Evolutionary conservation across 2,113 vertebrate species (phyloP), one percentile per base, ranked within the genome.

Genomic region (Gulo gulo): DNA sequence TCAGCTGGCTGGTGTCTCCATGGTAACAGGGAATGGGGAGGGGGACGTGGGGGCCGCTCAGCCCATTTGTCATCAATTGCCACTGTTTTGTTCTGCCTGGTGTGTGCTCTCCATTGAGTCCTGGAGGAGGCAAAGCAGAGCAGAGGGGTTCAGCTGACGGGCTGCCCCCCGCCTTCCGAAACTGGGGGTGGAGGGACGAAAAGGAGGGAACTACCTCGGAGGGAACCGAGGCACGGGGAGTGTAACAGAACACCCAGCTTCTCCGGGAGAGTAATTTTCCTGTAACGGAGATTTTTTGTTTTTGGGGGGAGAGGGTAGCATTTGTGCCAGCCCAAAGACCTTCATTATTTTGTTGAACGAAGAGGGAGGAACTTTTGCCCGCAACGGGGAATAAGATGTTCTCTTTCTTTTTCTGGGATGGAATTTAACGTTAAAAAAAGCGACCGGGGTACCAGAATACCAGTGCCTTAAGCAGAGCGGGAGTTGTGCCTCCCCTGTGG

Each of bases 51-150:
- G 98, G 99, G 98, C 98, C 97, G 98, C 98, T 99, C 98, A 99
- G 99, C 99, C 99, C 99, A 99, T 99, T 99, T 99, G 99, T 99
- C 99, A 99, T 99, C 99, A 99, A 99, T 99, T 99, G 99, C 99
- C 99, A 99, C 98, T 98, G 98, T 99, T 99, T 99, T 99, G 99
- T 99, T 99, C 98, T 73, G 98, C 98, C 98, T 98, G 98, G 98
- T 99, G 91, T 98, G 99, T 97, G 97, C 99, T 98, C 99, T 98
- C 98, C 98, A 91, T 98, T 99, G 99, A 99, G 99, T 98, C 98
- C 97, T 97, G 97, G 98, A 91, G 94, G 97, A 97, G 98, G 97
- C 91, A 97, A 97, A 98, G 97, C 95, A 96, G 87, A 98, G 98
- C 95, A 91, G 94, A 97, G 91, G 97, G 97, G 97, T 97, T 98